Base-by-base conservation (phyloP, 2,888 invertebrate species). In the Antheraea assamensis region DNA sequence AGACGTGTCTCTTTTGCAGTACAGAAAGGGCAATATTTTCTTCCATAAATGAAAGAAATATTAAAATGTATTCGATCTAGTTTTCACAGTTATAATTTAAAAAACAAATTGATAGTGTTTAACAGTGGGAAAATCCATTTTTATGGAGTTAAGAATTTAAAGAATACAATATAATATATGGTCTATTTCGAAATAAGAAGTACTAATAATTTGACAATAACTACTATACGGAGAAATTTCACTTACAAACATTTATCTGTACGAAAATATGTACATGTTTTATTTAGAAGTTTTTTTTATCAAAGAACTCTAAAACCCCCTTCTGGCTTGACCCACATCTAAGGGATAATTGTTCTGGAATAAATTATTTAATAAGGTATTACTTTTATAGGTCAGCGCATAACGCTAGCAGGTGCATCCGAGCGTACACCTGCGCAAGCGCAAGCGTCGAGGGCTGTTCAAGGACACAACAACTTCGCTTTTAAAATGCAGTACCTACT, bases 301-400 rank as follows among this genome's bases (percentile, higher is more conserved):
- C 52, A 21, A 80, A 78, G 87, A 81, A 76, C 87, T 85, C 86
- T 83, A 85, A 83, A 80, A 79, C 75, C 76, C 82, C 82, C 84
- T 88, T 88, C 87, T 90, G 88, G 86, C 90, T 91, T 93, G 94
- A 94, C 94, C 94, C 93, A 94, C 91, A 93, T 93, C 89, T 89
- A 92, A 86, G 89, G 90, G 82, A 89, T 91, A 91, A 91, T 90
- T 90, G 88, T 82, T 74, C 80, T 79, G 83, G 87, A 86, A 92
- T 91, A 91, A 89, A 91, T 92, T 92, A 89, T 90, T 89, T 92
- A 92, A 92, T 93, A 61, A 61, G 61, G 27, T 92, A 93, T 88
- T 89, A 84, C 91, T 90, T 93, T 94, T 92, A 94, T 94, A 94
- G 94, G 94, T 94, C 93, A 94, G 88, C 87, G 88, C 87, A 89